Evolutionary conservation across 64 coral and sea anemone genomes (phyloP).

Genomic region (Platygyra sinensis): DNA sequence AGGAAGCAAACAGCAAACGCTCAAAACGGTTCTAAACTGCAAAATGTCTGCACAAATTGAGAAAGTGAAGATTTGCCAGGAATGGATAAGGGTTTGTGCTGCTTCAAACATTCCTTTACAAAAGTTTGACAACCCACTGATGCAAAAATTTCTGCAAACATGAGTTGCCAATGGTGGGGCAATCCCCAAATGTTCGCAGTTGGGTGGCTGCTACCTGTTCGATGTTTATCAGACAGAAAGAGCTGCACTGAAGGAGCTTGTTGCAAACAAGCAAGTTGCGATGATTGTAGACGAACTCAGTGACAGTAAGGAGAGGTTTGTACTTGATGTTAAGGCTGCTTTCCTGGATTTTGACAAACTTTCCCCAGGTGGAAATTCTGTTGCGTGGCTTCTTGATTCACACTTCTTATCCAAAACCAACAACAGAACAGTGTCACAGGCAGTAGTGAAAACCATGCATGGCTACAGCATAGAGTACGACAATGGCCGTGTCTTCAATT

Average conservation of each 20-base stretch:
- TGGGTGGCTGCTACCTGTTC: slow-evolving; percentile 39
- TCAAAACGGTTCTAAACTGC: too few relatives aligned
- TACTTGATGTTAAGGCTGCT: slow-evolving; percentile 41
- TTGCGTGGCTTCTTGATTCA: slow-evolving; percentile 38
- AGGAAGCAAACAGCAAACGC: too few relatives aligned
- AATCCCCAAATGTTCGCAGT: slow-evolving; percentile 34
- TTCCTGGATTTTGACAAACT: slow-evolving; percentile 52
- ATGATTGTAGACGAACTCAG: slow-evolving; percentile 45
- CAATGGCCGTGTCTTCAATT: slow-evolving; percentile 35
- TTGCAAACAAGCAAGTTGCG: slow-evolving; percentile 25
- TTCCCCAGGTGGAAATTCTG: neutral
- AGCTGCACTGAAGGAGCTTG: neutral
- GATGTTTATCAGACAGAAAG: slow-evolving; percentile 64
- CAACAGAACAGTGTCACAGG: slow-evolving; percentile 57
- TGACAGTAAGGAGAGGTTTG: slow-evolving; percentile 46
- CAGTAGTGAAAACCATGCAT: slow-evolving; percentile 46
- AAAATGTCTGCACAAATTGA: too few relatives aligned
- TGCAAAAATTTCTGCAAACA: too few relatives aligned
- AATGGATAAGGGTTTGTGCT: too few relatives aligned
- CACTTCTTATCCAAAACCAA: slow-evolving; percentile 41
- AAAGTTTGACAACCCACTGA: too few relatives aligned
- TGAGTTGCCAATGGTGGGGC: slow-evolving; percentile 41
- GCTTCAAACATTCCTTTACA: too few relatives aligned
- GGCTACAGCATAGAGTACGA: slow-evolving; percentile 46
- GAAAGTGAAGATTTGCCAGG: too few relatives aligned